phyloP scores from a whole-genome alignment of 1,140 invertebrate species.

The Camponotus pennsylvanicus region DNA sequence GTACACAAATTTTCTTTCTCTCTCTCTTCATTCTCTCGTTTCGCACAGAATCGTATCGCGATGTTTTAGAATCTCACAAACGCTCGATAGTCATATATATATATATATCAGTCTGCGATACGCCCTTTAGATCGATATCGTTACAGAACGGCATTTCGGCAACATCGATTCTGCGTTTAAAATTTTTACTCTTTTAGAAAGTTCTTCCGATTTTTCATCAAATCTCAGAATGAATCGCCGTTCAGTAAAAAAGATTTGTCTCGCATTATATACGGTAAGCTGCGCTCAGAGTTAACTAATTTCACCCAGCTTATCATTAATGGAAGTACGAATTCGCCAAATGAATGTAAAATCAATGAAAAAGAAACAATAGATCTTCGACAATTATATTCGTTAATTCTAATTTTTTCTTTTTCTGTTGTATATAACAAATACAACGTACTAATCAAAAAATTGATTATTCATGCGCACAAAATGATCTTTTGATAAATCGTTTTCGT shows the following conservation, averaged over 20 bases:
- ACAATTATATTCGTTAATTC: slow-evolving; percentile 16
- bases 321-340: slow-evolving; percentile 76
- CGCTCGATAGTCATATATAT: slow-evolving; percentile 69
- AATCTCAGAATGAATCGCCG: neutral
- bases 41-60: slow-evolving; percentile 68
- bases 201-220: neutral
- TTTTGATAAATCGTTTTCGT: slow-evolving; percentile 10
- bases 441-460: slow-evolving; percentile 45
- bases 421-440: neutral
- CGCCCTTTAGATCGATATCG: slow-evolving; percentile 58
- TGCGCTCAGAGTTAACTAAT: slow-evolving; percentile 61
- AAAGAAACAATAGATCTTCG: slow-evolving; percentile 50
- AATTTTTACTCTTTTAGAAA: slow-evolving; percentile 31
- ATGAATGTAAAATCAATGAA: slow-evolving; percentile 60
- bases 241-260: slow-evolving; percentile 30
- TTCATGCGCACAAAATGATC: slow-evolving; percentile 12
- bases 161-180: slow-evolving; percentile 65
- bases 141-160: slow-evolving; percentile 53
- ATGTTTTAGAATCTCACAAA: slow-evolving; percentile 64
- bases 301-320: slow-evolving; percentile 65
- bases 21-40: slow-evolving; percentile 40
- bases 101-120: slow-evolving; percentile 78
- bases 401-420: slow-evolving; percentile 14
- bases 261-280: slow-evolving; percentile 57
- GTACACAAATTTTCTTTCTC: neutral